Evolutionary conservation across 1,140 invertebrate genomes (phyloP).

Genomic region (Drosophila azteca): DNA sequence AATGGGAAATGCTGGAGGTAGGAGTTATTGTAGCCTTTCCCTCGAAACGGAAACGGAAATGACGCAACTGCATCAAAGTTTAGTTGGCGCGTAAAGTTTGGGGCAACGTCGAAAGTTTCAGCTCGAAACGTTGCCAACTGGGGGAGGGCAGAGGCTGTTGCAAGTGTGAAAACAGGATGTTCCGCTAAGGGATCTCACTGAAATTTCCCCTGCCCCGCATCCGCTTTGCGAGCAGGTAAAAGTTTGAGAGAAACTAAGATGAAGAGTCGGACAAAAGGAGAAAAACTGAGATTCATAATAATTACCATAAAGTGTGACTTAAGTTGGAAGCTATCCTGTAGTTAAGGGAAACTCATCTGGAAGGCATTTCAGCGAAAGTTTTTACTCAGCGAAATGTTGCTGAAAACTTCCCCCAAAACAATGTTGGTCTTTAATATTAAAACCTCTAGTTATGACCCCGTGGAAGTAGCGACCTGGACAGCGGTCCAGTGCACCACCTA

Average conservation of each 20-base stretch:
- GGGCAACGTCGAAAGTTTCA: constrained; percentile 16
- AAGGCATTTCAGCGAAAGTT: too few relatives aligned
- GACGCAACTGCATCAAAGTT: constrained; percentile 51
- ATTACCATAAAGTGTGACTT: background rate
- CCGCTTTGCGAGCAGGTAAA: background rate
- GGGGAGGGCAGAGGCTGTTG: background rate
- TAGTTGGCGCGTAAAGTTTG: constrained; percentile 38
- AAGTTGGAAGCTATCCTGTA: background rate
- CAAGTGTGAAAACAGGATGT: constrained; percentile 4
- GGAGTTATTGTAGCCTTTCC: constrained; percentile 12
- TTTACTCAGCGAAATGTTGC: too few relatives aligned
- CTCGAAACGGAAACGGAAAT: constrained; percentile 54
- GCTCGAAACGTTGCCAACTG: background rate
- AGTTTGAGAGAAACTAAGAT: constrained; percentile 13
- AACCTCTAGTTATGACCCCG: too few relatives aligned
- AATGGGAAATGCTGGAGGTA: background rate
- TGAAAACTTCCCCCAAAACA: too few relatives aligned
- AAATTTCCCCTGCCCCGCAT: background rate
- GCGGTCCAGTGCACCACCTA: too few relatives aligned
- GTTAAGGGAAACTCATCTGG: too few relatives aligned
- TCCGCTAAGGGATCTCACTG: constrained; percentile 13
- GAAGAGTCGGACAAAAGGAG: background rate
- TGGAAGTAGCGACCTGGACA: too few relatives aligned
- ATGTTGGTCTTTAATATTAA: too few relatives aligned
- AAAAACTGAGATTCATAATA: background rate